Evolutionary conservation across 2,113 vertebrate genomes (phyloP), one percentile per base, ranked within the genome.

Genomic region (Zosterops hypoxanthus): DNA sequence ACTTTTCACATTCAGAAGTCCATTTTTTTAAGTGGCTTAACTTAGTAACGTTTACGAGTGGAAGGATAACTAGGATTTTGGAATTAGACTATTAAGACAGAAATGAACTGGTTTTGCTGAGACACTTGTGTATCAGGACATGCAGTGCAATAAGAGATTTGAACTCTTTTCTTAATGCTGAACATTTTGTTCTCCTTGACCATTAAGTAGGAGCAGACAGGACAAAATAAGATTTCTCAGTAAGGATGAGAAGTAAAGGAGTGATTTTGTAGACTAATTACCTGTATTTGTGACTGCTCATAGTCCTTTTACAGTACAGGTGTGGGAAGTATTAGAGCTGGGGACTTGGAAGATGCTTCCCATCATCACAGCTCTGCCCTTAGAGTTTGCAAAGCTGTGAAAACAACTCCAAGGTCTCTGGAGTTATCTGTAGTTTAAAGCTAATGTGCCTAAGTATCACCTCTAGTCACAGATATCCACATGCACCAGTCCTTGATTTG

Each of bases 391-490:
- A 56, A 68, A 90, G 33, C 24, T 71, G 14, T 80, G 14, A 53
- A 55, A 19, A 8, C 44, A 61, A 14, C 7, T 86, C 66, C 47
- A 77, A 17, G 53, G 28, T 77, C 12, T 60, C 26, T 81, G 46
- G 18, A 42, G 16, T 50, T 82, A 39, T 2, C 16, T 65, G 1
- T 14, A 78, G 12, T 14, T 78, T 66, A 46, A 63, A 47, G 33
- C 2, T 25, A 22, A 18, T 3, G 14, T 29, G 5, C 21, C 11
- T 23, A 18, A 71, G 34, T n/a, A 25, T 79, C 34, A n/a, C 10
- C 11, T 78, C 0, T 1, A 46, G 22, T 84, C n/a, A 22, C 59
- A 52, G 55, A 29, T 46, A 34, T 1, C 16, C 3, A 2, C 29
- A 12, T 52, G 16, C 7, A 7, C 60, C 42, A 25, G 1, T 52